Conservation (phyloP, 2,113 vertebrate genomes). For the Megalops atlanticus region DNA sequence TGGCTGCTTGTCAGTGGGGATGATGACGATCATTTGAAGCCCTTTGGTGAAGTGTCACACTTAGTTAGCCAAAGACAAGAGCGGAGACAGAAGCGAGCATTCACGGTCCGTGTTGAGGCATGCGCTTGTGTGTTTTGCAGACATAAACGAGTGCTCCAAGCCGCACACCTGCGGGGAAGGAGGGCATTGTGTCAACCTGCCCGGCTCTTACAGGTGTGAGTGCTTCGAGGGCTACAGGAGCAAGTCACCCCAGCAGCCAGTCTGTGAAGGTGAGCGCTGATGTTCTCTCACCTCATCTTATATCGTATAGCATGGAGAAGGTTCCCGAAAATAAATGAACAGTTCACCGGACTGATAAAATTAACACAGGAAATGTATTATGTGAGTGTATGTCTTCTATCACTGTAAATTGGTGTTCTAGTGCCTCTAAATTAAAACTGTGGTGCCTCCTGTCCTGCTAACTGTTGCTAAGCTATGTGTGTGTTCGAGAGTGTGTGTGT, state of each 20-base stretch:
- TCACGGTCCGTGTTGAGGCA: not conserved
- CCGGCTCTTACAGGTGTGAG: conserved; percentile 82
- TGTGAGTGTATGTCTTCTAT: too few species aligned
- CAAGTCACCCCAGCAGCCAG: conserved; percentile 73
- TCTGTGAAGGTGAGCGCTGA: conserved; percentile 77
- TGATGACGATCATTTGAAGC: not conserved
- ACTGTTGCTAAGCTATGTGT: too few species aligned
- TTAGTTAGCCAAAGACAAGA: not conserved
- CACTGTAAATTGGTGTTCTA: too few species aligned
- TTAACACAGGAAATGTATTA: too few species aligned
- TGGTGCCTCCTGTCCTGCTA: too few species aligned
- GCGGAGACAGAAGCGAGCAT: not conserved
- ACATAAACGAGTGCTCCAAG: conserved; percentile 82
- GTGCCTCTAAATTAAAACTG: too few species aligned
- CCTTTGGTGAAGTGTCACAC: not conserved
- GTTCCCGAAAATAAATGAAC: too few species aligned
- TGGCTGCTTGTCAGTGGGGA: not conserved
- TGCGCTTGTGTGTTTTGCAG: conserved; percentile 53
- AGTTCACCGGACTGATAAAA: too few species aligned
- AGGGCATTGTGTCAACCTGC: conserved; percentile 80
- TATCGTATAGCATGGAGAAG: too few species aligned
- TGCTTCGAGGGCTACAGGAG: conserved; percentile 79
- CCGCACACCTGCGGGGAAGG: conserved; percentile 77
- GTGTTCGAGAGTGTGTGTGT: too few species aligned
- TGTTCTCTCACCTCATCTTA: not conserved